Percentiles rank a stretch among this genome's conserved stretches.
Evolutionary conservation across 2,113 vertebrate species (phyloP).

Genomic region (Theristicus caerulescens): DNA sequence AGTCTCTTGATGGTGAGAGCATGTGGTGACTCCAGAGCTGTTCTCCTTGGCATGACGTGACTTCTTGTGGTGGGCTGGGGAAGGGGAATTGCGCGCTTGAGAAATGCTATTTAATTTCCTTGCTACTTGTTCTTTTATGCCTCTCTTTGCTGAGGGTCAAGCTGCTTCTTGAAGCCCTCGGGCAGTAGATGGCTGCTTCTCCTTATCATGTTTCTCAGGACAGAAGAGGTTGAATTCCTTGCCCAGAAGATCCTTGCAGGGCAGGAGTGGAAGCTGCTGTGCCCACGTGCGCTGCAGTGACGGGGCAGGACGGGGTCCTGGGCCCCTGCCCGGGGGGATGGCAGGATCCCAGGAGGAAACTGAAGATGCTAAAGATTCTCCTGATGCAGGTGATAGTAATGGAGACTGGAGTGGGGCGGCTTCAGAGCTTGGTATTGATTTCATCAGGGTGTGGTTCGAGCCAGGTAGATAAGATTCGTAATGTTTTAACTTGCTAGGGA

Average conservation of each 20-base stretch:
- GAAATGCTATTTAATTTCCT: slow-evolving; percentile 28
- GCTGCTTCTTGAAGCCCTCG: background rate
- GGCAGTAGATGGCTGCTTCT: background rate
- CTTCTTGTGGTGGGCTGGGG: background rate
- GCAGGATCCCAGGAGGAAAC: background rate
- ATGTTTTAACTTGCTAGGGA: background rate
- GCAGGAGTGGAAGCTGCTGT: background rate
- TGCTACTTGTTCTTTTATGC: background rate
- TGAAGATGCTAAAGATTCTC: background rate
- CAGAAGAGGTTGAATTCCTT: background rate
- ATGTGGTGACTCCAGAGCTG: background rate
- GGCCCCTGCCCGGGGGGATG: background rate
- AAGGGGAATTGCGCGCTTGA: background rate
- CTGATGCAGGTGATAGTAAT: background rate
- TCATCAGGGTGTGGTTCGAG: background rate
- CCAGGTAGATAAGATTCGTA: background rate
- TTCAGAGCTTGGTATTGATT: background rate
- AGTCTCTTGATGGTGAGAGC: background rate
- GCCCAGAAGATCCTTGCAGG: background rate
- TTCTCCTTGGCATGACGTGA: background rate
- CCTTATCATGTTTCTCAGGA: background rate
- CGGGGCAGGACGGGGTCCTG: background rate
- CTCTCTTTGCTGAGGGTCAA: background rate
- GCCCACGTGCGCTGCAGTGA: accelerated
- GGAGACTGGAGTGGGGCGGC: background rate